phyloP scores from a whole-genome alignment of 2,113 vertebrate genomes.

The Xyrauchen texanus region DNA sequence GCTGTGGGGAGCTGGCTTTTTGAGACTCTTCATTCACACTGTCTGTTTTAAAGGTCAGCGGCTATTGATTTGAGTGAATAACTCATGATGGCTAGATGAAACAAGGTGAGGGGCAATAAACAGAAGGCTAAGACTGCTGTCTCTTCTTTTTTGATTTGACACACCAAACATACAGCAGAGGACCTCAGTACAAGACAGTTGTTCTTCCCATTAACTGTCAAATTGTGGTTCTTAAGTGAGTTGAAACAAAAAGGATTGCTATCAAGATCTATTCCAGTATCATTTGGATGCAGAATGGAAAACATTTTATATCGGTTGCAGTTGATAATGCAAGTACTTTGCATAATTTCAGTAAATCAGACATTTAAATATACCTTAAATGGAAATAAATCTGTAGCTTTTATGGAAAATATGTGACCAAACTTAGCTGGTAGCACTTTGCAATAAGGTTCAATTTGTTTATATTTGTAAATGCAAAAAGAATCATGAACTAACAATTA shows the following conservation, averaged over 20 bases:
- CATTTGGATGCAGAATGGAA: no score
- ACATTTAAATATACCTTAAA: no score
- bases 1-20: constrained; percentile 19
- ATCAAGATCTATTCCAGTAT: neutral
- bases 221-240: neutral
- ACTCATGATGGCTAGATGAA: neutral
- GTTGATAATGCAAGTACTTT: no score
- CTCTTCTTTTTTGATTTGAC: constrained; percentile 15
- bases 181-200: neutral
- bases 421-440: no score
- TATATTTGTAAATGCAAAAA: no score
- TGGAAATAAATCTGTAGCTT: no score
- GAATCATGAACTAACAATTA: no score
- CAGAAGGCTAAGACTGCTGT: neutral
- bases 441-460: no score
- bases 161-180: neutral
- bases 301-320: no score
- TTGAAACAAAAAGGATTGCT: neutral
- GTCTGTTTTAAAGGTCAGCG: constrained; percentile 20
- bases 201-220: neutral
- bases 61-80: constrained; percentile 37
- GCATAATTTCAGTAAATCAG: no score
- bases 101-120: constrained; percentile 8
- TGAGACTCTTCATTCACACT: neutral
- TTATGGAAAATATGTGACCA: no score